Evolutionary conservation across 2,113 vertebrate species (phyloP).

Genomic region (Lethenteron camtschaticum): DNA sequence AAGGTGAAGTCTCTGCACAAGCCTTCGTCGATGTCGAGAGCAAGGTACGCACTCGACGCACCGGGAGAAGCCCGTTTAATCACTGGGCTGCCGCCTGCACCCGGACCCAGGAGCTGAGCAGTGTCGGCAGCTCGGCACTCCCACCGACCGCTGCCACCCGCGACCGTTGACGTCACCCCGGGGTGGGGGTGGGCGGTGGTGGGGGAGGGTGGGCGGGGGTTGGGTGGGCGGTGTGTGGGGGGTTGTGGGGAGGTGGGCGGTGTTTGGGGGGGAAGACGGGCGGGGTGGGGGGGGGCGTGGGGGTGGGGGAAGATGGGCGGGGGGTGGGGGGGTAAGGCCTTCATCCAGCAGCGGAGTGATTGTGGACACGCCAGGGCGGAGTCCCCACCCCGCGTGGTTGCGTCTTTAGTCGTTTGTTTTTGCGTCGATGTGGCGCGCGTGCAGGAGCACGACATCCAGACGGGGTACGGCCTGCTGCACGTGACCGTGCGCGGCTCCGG

Average conservation of each 20-base stretch:
- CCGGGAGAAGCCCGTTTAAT: too few species aligned
- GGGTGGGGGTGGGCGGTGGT: too few species aligned
- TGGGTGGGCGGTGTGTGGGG: too few species aligned
- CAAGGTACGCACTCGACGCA: too few species aligned
- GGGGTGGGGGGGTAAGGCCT: constrained; percentile 13
- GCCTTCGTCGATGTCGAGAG: too few species aligned
- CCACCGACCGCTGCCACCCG: neutral
- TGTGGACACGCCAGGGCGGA: too few species aligned
- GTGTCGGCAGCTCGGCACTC: constrained; percentile 6
- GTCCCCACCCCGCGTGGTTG: too few species aligned
- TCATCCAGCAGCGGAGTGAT: constrained; percentile 13
- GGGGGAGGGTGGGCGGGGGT: too few species aligned
- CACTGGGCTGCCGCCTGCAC: too few species aligned
- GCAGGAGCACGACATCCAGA: constrained; percentile 58
- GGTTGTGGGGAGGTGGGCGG: too few species aligned
- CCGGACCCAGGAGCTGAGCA: neutral
- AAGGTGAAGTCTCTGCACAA: too few species aligned
- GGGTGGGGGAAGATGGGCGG: constrained; percentile 15
- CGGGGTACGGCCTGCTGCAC: constrained; percentile 45
- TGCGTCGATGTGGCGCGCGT: neutral
- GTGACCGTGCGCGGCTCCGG: constrained; percentile 48
- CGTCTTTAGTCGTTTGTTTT: too few species aligned
- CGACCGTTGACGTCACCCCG: constrained; percentile 1
- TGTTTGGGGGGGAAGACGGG: constrained; percentile 17
- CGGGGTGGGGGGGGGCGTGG: constrained; percentile 24